These are phyloP conservation scores for Linnaemya tessellans DNA, from an alignment of 2,888 invertebrate species.

Conservation along the genomic window DNA sequence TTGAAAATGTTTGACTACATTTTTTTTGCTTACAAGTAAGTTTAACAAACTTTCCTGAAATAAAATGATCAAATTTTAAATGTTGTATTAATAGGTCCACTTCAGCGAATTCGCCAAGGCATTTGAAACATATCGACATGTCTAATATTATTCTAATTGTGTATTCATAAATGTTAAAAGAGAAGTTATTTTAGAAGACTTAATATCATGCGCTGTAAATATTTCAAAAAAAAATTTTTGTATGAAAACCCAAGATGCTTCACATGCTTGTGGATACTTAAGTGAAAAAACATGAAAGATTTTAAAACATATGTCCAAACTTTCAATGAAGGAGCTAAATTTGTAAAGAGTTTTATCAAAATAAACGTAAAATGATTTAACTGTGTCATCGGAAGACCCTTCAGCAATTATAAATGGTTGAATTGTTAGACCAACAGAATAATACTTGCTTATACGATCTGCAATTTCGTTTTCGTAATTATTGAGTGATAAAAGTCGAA, in stretches of 20 bases:
- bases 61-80: constrained; percentile 58
- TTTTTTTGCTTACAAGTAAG: constrained; percentile 58
- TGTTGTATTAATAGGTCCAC: background rate
- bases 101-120: constrained; percentile 44
- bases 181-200: constrained; percentile 46
- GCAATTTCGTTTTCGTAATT: constrained; percentile 66
- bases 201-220: constrained; percentile 39
- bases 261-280: constrained; percentile 22
- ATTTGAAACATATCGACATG: constrained; percentile 62
- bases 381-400: constrained; percentile 45
- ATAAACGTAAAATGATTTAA: constrained; percentile 64
- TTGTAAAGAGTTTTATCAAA: constrained; percentile 67
- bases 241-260: constrained; percentile 16
- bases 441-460: constrained; percentile 68
- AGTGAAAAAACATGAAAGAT: constrained; percentile 27
- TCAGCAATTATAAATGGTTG: constrained; percentile 71
- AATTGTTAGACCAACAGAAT: constrained; percentile 67
- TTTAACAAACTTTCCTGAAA: constrained; percentile 37
- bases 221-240: constrained; percentile 19
- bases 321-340: constrained; percentile 52
- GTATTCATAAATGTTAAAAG: constrained; percentile 39
- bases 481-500: constrained; percentile 63
- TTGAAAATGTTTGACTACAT: constrained; percentile 60
- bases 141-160: background rate
- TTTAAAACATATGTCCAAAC: constrained; percentile 57